Evolutionary conservation across 2,888 invertebrate genomes (phyloP), one percentile per base, ranked within the genome.

Genomic region (Zeuzera pyrina): DNA sequence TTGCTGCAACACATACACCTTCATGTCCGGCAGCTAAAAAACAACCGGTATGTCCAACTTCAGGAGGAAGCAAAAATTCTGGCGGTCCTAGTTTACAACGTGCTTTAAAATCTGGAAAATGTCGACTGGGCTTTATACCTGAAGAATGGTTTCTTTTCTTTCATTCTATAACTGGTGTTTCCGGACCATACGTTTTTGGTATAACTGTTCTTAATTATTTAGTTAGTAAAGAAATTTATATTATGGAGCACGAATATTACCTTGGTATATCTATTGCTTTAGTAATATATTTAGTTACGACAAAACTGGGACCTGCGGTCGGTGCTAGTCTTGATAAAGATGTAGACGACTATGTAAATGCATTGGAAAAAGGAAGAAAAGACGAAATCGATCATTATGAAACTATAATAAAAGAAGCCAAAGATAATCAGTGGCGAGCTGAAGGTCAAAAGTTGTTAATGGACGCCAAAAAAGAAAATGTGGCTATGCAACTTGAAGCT

Each of bases 161-260:
- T 62, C 93, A 96, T 67, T 88, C 91, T 36, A 96, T 96, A 74
- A 98, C 98, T 36, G 90, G 90, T 40, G 88, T 91, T 51, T 84
- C 88, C 69, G 98, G 98, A 5, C 95, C 97, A 2, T 99, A 98
- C 65, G 74, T 93, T 12, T 92, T 98, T 52, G 89, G 90, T 19
- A 72, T 89, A 40, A 91, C 91, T 35, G 52, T 95, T 1, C 52
- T 86, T 11, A 94, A 96, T 16, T 97, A 92, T 60, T 66, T 95
- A 36, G 47, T 93, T 29, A 97, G 97, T 64, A 99, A 99, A 77
- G 98, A 99, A 84, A 90, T 92, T 43, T 94, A 89, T 60, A 89
- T 98, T 0, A 77, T 95, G 85, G 98, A 98, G 66, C 97, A 98
- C 63, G 95, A 97, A 62, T 95, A 89, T 71, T 92, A 91, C 66